Evolutionary conservation across 2,888 invertebrate species (phyloP), one percentile per base, ranked within the genome.

Genomic region (Kryphioiulus occultus): DNA sequence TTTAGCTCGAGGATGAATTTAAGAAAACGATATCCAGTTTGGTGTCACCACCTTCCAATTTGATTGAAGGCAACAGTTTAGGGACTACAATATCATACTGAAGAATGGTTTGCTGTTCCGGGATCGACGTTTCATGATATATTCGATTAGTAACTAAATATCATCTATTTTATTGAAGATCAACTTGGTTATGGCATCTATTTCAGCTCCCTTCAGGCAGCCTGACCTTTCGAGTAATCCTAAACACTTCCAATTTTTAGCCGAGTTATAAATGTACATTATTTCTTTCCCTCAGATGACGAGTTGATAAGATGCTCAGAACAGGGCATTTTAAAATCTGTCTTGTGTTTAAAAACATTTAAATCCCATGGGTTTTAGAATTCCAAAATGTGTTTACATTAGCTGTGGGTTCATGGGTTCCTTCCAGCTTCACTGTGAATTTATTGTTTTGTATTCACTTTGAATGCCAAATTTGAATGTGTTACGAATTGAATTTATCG

Each of bases 141-240:
- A 10, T 78, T 78, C 30, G 78, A 78, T 78, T 78, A 78, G 78
- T 78, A 30, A 78, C 30, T 30, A 78, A 78, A 78, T 78, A 12
- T 15, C 30, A 78, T 22, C 26, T 30, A 30, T 78, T 78, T 78
- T 78, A 12, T 78, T 15, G 26, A 68, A n/a, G n/a, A 44, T 30
- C 78, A 30, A 15, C 9, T 78, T 78, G 30, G 15, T 78, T 15
- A 78, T 26, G 26, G 9, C 30, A 5, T 53, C 30, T 12, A 68
- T 22, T 68, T 68, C 68, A 7, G 7, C n/a, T 9, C 53, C 53
- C 53, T 53, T 12, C 3, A 53, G 53, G 53, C n/a, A 53, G 19
- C 53, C 1, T 53, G 53, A 53, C n/a, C 19, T 53, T n/a, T 53
- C n/a, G 15, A 12, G 12, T 47, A 17, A 47, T 47, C 15, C 1